phyloP scores from a whole-genome alignment of 2,113 vertebrate species.

The Piaya cayana region DNA sequence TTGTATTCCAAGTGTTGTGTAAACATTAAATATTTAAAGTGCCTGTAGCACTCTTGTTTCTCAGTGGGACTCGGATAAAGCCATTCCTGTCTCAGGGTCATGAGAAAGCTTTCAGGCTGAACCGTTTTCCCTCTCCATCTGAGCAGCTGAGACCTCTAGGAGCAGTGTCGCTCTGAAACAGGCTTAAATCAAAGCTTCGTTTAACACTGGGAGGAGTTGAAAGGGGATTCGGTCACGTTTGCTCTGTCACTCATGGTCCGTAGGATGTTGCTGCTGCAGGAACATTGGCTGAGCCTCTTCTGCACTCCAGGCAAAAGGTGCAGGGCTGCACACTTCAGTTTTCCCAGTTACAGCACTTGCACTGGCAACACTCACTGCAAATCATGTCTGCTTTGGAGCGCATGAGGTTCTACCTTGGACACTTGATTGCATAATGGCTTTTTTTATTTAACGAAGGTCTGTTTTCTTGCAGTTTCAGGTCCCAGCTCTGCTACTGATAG shows the following conservation, averaged over 20 bases:
- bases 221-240: rapidly evolving
- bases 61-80: neutral
- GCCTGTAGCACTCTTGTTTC: slow-evolving; percentile 15
- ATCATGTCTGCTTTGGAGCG: neutral
- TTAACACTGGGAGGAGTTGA: neutral
- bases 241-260: no score
- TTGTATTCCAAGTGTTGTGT: slow-evolving; percentile 26
- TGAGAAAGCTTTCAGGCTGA: neutral
- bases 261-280: neutral
- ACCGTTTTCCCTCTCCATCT: neutral
- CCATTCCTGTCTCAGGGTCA: neutral
- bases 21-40: slow-evolving; percentile 26
- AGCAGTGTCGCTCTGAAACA: neutral
- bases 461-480: neutral
- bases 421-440: neutral
- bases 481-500: neutral
- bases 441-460: neutral
- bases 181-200: neutral
- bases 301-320: rapidly evolving
- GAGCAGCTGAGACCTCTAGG: neutral
- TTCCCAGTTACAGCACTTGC: neutral
- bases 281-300: rapidly evolving
- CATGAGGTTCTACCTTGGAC: neutral
- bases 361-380: neutral
- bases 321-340: neutral